These are phyloP conservation scores for Sipha flava DNA, from an alignment of 1,140 invertebrate species.

Conservation along the genomic window DNA sequence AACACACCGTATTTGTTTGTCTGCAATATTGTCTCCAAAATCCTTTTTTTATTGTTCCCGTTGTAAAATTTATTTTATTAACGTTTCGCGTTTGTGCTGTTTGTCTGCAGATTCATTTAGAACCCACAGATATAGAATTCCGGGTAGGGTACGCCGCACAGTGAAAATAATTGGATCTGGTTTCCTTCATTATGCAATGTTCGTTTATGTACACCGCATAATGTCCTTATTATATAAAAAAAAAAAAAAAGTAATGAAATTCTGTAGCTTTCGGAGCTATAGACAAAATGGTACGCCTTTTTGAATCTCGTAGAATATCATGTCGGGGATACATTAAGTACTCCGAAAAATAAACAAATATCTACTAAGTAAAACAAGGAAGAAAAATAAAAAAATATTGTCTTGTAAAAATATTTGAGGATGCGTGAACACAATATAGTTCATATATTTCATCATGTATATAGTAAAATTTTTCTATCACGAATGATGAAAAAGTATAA, in stretches of 20 bases:
- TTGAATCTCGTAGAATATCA: neutral
- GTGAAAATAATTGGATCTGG: slow-evolving; percentile 13
- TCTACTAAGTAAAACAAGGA: neutral
- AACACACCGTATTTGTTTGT: neutral
- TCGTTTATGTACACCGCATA: slow-evolving; percentile 1
- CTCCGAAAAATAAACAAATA: neutral
- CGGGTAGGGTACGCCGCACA: neutral
- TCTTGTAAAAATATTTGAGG: neutral
- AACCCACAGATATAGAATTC: neutral
- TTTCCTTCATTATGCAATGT: slow-evolving; percentile 6
- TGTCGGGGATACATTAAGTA: neutral
- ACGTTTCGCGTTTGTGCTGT: neutral
- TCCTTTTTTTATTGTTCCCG: neutral
- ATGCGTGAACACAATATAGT: no score
- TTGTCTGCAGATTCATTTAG: slow-evolving; percentile 9
- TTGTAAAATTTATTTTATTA: slow-evolving; percentile 17
- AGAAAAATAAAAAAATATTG: neutral
- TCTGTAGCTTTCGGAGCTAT: neutral
- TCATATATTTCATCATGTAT: neutral
- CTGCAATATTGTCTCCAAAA: neutral
- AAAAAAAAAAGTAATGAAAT: neutral
- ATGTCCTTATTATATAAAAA: neutral
- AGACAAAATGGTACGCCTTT: neutral
- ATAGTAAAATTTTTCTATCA: neutral
- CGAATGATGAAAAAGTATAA: no score